Percentiles rank a stretch among this genome's conserved stretches.
Conservation (phyloP, 1,140 invertebrate genomes). For the Pseudoatta argentina region DNA sequence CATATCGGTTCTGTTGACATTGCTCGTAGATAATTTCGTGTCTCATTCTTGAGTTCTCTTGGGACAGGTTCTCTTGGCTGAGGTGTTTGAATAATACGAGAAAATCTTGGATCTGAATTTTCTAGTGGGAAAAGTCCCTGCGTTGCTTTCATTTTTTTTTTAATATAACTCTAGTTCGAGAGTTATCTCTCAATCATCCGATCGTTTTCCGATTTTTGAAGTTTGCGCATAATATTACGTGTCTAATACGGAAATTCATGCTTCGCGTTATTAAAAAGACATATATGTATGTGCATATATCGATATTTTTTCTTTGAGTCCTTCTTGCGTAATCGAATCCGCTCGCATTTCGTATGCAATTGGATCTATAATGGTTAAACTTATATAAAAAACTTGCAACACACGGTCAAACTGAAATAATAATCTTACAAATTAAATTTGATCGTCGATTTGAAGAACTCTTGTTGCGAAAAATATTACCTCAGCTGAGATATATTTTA, state of each 20-base stretch:
- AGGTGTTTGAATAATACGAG: background rate
- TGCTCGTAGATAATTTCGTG: background rate
- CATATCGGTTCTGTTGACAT: background rate
- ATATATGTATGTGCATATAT: background rate
- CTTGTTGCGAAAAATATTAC: no score
- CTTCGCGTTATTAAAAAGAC: background rate
- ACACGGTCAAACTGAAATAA: no score
- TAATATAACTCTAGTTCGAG: background rate
- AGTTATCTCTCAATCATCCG: background rate
- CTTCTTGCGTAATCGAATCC: no score
- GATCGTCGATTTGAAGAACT: no score
- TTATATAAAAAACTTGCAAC: no score
- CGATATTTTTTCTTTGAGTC: background rate
- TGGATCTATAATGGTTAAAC: no score
- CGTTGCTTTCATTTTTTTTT: background rate
- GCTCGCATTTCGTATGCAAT: no score
- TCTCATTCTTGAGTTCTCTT: background rate
- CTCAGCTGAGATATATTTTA: no score
- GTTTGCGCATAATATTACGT: background rate
- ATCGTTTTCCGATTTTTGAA: background rate
- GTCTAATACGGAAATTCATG: background rate
- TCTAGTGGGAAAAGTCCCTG: no score
- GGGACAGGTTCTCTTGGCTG: background rate
- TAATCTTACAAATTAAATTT: no score
- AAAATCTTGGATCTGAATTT: conserved; percentile 16